Conservation (phyloP, 1,140 invertebrate genomes). For the Argopecten irradians region DNA sequence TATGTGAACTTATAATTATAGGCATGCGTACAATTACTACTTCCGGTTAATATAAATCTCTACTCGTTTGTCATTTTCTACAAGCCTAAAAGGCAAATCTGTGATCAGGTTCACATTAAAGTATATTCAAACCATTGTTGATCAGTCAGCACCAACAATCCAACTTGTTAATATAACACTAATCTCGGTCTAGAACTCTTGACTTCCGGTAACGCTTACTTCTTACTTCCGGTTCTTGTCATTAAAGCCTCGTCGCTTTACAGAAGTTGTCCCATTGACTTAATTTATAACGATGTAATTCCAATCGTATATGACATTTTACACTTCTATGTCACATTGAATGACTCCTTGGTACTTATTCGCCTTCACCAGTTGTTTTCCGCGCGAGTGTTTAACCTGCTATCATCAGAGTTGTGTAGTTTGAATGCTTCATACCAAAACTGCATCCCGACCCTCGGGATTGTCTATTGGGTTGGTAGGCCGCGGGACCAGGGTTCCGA, state of each 20-base stretch:
- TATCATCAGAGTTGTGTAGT: not conserved
- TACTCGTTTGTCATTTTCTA: not conserved
- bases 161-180: not conserved
- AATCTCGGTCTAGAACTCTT: not conserved
- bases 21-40: not conserved
- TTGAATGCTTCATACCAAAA: not conserved
- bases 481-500: conserved; percentile 91
- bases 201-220: conserved; percentile 2
- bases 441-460: not conserved
- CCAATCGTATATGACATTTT: not conserved
- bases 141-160: not conserved
- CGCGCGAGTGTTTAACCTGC: not conserved
- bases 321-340: not conserved
- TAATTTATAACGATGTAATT: no score
- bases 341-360: not conserved
- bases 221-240: no score
- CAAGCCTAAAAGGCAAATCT: no score
- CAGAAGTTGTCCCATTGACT: no score
- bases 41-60: not conserved
- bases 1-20: not conserved
- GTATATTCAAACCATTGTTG: not conserved
- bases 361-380: not conserved
- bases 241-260: no score
- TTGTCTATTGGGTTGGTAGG: conserved; percentile 89
- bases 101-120: not conserved